Evolutionary conservation across 2,113 vertebrate genomes (phyloP), one percentile per base, ranked within the genome.

Genomic region (Ia io): DNA sequence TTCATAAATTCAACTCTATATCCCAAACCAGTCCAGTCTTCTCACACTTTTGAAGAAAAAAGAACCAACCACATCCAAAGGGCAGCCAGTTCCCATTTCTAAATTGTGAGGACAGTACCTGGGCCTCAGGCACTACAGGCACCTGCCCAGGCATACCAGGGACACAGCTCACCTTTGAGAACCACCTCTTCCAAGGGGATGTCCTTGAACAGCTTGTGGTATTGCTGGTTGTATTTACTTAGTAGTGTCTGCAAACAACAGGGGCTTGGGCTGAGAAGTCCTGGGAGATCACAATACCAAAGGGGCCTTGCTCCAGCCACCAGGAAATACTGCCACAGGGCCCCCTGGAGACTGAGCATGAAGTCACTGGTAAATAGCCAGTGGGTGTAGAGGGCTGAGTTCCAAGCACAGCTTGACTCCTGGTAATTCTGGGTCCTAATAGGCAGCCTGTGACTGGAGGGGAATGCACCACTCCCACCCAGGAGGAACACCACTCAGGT

Each of bases 181-280:
- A 99, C 99, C 1, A 98, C 98, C 98, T 99, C 99, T 95, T 99
- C 99, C 44, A 98, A 98, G 44, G 99, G 99, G 93, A 99, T 98
- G 67, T 99, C 99, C 98, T 99, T 99, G 98, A 99, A 99, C 94
- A 99, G 98, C 98, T 99, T 99, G 98, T 99, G 99, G 98, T 99
- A 99, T 97, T 99, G 99, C 22, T 99, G 99, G 98, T 99, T 99
- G 98, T 99, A 99, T 98, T 99, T 99, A 98, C 98, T 99, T 98
- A 99, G 98, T 0, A 98, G 98, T 1, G 98, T 99, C 99, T 99
- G 98, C 96, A 99, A 99, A 98, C 63, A 96, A 96, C 98, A 96
- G 0, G 0, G 69, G 85, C 44, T 40, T 17, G 37, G 53, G 93
- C 71, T 97, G 87, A 96, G 93, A 77, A 40, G 67, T 61, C 40